A percentile compares a stretch with the other conserved stretches of the same genome.
Evolutionary conservation across 2,113 vertebrate species (phyloP).

Genomic region (Regulus satrapa): DNA sequence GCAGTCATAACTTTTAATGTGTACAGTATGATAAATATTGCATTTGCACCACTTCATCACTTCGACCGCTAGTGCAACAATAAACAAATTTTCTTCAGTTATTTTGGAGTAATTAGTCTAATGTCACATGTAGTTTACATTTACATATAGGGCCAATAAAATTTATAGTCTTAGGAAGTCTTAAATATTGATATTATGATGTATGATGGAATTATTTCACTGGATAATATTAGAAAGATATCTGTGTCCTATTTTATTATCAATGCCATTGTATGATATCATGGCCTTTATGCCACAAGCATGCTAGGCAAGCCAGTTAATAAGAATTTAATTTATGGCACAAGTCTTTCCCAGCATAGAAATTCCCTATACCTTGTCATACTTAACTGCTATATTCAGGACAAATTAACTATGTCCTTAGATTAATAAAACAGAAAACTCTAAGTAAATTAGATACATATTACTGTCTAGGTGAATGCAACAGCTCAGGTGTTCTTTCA

Average conservation of each 20-base stretch:
- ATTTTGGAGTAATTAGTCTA: conserved; percentile 35
- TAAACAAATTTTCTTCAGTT: conserved; percentile 34
- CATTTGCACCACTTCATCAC: conserved; percentile 45
- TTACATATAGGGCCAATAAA: not conserved
- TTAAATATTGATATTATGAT: not conserved
- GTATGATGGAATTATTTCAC: conserved; percentile 12
- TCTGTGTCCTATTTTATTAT: not conserved
- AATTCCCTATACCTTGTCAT: not conserved
- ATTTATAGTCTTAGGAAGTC: not conserved
- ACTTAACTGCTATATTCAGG: not conserved
- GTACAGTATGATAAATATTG: conserved; percentile 40
- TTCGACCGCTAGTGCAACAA: not conserved
- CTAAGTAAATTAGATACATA: not conserved
- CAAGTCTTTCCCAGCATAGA: not conserved
- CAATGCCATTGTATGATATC: not conserved
- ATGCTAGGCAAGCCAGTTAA: not conserved
- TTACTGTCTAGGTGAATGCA: not conserved
- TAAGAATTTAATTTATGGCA: not conserved
- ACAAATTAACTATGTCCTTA: not conserved
- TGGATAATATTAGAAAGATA: not conserved
- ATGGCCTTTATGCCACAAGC: not conserved
- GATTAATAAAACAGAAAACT: not conserved
- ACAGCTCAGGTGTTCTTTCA: not conserved
- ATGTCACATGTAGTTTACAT: conserved; percentile 24
- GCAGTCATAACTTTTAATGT: conserved; percentile 57